Percentiles rank a stretch among this genome's conserved stretches.
Evolutionary conservation across 2,797 vertebrate species (phyloP).

Genomic region (Valencia hispanica): DNA sequence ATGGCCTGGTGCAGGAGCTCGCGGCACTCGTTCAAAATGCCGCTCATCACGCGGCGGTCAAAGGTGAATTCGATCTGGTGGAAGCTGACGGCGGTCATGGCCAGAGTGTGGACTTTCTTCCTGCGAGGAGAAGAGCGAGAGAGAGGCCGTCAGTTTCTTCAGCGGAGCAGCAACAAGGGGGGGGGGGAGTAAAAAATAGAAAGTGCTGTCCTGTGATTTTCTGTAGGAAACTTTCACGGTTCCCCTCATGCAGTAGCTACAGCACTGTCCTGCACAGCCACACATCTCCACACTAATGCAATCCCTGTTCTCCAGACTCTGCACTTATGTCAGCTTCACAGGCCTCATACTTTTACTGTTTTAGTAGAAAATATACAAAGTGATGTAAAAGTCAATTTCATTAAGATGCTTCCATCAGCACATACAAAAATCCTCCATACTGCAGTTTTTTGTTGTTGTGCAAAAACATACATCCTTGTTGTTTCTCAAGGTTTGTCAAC

Average conservation of each 20-base stretch:
- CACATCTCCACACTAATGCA: conserved; percentile 49
- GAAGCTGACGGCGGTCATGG: conserved; percentile 96
- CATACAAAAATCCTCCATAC: conserved; percentile 11
- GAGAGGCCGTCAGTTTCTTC: conserved; percentile 50
- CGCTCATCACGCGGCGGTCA: conserved; percentile 91
- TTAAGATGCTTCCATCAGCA: conserved; percentile 61
- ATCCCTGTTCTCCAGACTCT: conserved; percentile 43
- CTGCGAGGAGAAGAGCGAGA: conserved; percentile 58
- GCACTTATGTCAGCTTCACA: conserved; percentile 45
- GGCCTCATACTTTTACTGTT: conserved; percentile 32
- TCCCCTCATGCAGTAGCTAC: conserved; percentile 30
- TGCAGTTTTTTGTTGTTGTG: conserved; percentile 17
- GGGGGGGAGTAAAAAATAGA: conserved; percentile 62
- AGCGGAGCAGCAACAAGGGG: conserved; percentile 39
- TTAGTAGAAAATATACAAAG: conserved; percentile 44
- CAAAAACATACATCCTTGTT: background rate
- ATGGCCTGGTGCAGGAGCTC: conserved; percentile 93
- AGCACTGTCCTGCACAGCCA: conserved; percentile 50
- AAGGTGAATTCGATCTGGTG: conserved; percentile 98
- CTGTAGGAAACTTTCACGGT: conserved; percentile 41
- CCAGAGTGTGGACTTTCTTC: conserved; percentile 90
- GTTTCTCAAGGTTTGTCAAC: conserved; percentile 6
- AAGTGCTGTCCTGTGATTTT: conserved; percentile 63
- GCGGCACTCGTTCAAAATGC: conserved; percentile 88
- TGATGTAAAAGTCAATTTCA: conserved; percentile 54